Percentiles rank a stretch among this genome's conserved stretches.
Conservation (phyloP, 2,113 vertebrate species). For the Heliornis fulica region DNA sequence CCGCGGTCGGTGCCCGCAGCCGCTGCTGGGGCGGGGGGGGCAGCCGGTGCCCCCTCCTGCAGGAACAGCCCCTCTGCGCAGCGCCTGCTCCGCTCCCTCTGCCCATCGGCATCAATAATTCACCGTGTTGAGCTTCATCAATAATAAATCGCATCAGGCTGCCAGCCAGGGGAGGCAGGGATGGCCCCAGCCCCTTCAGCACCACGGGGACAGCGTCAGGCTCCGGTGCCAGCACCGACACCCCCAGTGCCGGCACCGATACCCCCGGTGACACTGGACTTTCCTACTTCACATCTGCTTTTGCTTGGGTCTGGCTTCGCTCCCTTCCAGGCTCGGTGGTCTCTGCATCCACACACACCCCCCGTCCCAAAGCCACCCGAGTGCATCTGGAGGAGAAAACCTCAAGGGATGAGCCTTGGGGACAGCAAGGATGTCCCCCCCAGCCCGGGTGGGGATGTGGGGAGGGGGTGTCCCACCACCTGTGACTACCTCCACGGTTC, state of each 20-base stretch:
- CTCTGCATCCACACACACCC: accelerated
- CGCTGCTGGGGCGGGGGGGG: accelerated
- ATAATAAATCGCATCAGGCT: not conserved
- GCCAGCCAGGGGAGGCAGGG: not conserved
- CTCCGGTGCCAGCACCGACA: accelerated
- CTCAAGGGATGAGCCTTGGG: not conserved
- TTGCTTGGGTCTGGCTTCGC: not conserved
- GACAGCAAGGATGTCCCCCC: not conserved
- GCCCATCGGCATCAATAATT: not conserved
- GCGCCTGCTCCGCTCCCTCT: not conserved
- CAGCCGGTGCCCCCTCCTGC: not conserved
- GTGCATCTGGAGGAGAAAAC: not conserved
- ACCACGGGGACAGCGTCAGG: accelerated
- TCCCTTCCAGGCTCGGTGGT: accelerated
- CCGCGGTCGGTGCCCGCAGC: accelerated
- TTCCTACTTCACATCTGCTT: not conserved
- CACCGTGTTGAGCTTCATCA: not conserved
- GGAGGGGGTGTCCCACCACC: not conserved
- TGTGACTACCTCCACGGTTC: not conserved
- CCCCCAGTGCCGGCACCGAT: accelerated
- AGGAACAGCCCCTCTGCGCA: not conserved
- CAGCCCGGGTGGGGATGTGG: not conserved
- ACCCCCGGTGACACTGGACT: not conserved
- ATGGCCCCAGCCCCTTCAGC: not conserved
- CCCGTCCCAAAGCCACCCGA: not conserved